Evolutionary conservation across 2,113 vertebrate species (phyloP).

Genomic region (Pseudopodoces humilis): DNA sequence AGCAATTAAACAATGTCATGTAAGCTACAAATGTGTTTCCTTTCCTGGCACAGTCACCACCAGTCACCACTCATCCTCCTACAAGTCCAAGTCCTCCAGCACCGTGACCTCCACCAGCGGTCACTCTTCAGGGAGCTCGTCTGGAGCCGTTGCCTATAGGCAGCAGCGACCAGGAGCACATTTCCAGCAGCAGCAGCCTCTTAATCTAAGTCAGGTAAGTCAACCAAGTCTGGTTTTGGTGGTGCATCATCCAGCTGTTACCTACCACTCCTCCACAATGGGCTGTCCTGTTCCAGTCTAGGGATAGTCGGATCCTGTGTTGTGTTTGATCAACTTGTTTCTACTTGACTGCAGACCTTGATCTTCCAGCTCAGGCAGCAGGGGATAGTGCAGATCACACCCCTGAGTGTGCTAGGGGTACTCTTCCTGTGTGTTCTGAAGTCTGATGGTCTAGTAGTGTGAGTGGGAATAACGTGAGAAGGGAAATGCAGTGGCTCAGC

Average conservation of each 20-base stretch:
- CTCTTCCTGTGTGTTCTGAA: not conserved
- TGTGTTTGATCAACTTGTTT: not conserved
- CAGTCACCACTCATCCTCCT: conserved; percentile 89
- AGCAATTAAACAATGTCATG: conserved; percentile 41
- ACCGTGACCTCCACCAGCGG: conserved; percentile 85
- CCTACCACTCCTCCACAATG: not conserved
- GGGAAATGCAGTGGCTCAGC: not conserved
- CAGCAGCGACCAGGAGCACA: conserved; percentile 91
- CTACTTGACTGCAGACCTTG: not conserved
- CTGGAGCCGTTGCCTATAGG: conserved; percentile 85
- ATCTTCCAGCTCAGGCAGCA: not conserved
- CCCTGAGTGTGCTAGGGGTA: not conserved
- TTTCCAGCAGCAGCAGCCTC: conserved; percentile 96
- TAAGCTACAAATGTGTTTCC: conserved; percentile 48
- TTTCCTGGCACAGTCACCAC: conserved; percentile 75
- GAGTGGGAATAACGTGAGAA: not conserved
- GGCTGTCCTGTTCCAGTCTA: not conserved
- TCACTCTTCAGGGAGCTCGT: conserved; percentile 84
- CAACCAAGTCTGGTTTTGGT: not conserved
- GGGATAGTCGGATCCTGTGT: not conserved
- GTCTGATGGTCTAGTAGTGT: not conserved
- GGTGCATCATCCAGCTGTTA: not conserved
- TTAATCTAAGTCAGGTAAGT: conserved; percentile 98
- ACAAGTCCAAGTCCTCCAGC: conserved; percentile 94
- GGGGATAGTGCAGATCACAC: not conserved